phyloP scores from a whole-genome alignment of 35 echinoderm and acorn worm genomes.

The Strongylocentrotus purpuratus region DNA sequence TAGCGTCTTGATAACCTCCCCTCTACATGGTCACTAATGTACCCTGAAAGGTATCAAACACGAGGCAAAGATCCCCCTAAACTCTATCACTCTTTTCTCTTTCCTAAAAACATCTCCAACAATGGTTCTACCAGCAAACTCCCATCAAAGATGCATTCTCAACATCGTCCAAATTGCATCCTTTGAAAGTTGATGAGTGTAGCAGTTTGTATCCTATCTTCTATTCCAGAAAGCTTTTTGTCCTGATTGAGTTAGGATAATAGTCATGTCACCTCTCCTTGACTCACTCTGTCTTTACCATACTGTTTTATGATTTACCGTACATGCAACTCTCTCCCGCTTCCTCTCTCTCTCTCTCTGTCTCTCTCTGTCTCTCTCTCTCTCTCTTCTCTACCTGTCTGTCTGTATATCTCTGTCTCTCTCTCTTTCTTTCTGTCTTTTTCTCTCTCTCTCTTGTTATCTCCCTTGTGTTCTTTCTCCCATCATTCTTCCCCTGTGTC shows the following conservation, averaged over 20 bases:
- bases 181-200: slow-evolving; percentile 17
- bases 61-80: background rate
- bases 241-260: slow-evolving; percentile 17
- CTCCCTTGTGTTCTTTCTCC: background rate
- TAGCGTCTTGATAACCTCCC: background rate
- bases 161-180: background rate
- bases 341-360: background rate
- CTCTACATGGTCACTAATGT: slow-evolving; percentile 9
- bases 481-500: no score
- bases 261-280: background rate
- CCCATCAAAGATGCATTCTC: slow-evolving; percentile 8
- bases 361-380: background rate
- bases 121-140: background rate
- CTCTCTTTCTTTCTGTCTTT: no score
- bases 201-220: background rate
- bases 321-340: background rate
- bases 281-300: background rate
- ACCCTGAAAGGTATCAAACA: background rate
- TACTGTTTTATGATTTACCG: slow-evolving; percentile 6
- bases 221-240: slow-evolving; percentile 15
- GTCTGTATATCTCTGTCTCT: background rate
- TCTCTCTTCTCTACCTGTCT: background rate
- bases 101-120: background rate
- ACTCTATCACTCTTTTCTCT: background rate
- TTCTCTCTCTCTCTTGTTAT: background rate